A percentile compares a stretch with the other conserved stretches of the same genome.
Evolutionary conservation across 2,113 vertebrate species (phyloP).

Genomic region (Mixornis gularis): DNA sequence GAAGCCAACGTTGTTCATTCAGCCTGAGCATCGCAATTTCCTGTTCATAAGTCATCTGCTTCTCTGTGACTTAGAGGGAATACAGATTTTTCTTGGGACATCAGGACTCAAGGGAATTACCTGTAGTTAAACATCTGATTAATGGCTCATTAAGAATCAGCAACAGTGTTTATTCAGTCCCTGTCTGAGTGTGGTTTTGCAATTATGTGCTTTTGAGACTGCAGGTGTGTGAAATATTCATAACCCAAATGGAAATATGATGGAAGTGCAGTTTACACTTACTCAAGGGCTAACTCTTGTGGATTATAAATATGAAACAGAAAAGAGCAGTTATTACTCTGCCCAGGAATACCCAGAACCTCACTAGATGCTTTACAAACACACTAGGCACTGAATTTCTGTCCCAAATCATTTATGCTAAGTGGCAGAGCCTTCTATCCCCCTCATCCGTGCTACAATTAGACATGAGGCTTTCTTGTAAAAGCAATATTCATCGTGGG

Average conservation of each 20-base stretch:
- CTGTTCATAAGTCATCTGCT: conserved; percentile 11
- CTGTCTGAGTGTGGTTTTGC: conserved; percentile 41
- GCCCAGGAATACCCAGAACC: neutral
- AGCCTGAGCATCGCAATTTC: neutral
- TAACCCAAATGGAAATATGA: conserved; percentile 49
- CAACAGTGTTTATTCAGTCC: conserved; percentile 48
- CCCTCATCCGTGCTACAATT: neutral
- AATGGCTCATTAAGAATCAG: conserved; percentile 63
- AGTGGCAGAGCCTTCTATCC: neutral
- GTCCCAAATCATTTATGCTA: neutral
- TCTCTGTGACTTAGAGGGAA: conserved; percentile 2
- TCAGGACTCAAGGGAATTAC: conserved; percentile 45
- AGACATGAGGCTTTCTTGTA: neutral
- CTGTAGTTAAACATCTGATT: conserved; percentile 64
- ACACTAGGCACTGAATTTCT: neutral
- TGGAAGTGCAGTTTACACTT: conserved; percentile 18
- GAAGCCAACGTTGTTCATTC: neutral
- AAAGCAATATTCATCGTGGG: neutral
- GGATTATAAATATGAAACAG: conserved; percentile 14
- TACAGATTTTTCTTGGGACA: conserved; percentile 63
- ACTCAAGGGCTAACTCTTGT: conserved; percentile 20
- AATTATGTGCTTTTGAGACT: conserved; percentile 57
- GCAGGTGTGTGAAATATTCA: conserved; percentile 63
- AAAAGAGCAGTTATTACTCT: neutral
- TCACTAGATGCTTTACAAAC: neutral